Base-by-base conservation (phyloP, 2,113 vertebrate genomes). In the Romanogobio albipinnatus region DNA sequence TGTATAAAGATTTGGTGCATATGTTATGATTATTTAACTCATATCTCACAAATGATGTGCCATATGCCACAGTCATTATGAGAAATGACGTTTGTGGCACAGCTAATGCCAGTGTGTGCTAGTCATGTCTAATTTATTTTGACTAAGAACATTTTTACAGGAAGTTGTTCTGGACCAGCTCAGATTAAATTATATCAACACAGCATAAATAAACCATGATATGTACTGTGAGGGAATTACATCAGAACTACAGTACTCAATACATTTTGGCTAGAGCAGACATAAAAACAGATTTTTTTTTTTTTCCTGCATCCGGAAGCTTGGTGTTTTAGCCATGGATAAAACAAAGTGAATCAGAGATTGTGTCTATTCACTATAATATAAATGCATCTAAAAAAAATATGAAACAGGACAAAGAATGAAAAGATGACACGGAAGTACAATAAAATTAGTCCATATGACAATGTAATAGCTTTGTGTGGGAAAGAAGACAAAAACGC, bases 131-230 rank as follows among this genome's bases (percentile, higher is more conserved):
- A 47, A 73, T 47, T 14, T 7, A 73, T 9, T 73, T 73, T 45
- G 70, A 73, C 70, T n/a, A 9, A 47, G 43, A 73, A 73, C 39
- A n/a, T 22, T 47, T 73, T 73, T 73, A 73, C 39, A 73, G 39
- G 22, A 73, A 73, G 39, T 45, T 43, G 39, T 47, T 24, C 39
- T 70, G 70, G 70, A 73, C 22, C 1, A 73, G 2, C 70, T 45
- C 22, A 4, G 39, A 47, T 73, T 47, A 45, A 47, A 73, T 73
- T 73, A 47, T 47, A 47, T 73, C 22, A 73, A 14, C 45, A 24
- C 22, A 47, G 70, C 70, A 43, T 73, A 47, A 45, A 73, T 73
- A 22, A 47, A 10, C 10, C 2, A 47, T 73, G 39, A 47, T 24
- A 73, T 24, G 2, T 14, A 24, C 22, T 73, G 70, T 47, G 11